These are phyloP conservation scores for Manis javanica DNA, from an alignment of 2,797 vertebrate species.

Conservation along the genomic window DNA sequence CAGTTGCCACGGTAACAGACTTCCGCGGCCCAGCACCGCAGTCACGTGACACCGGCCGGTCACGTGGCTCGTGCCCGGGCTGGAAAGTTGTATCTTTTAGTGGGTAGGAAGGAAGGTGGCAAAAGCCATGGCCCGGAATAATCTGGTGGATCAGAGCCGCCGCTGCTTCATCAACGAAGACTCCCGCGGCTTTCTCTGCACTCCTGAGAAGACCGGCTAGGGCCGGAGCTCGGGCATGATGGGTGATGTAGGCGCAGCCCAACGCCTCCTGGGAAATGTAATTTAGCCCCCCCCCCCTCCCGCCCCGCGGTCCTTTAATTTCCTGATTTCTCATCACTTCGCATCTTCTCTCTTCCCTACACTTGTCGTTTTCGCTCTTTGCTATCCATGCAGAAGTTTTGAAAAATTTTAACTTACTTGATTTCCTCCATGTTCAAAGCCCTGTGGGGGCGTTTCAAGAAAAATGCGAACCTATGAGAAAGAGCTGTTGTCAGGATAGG, in stretches of 20 bases:
- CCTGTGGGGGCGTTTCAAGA: neutral
- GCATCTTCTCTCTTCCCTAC: neutral
- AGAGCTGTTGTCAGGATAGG: neutral
- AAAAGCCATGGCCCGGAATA: accelerated
- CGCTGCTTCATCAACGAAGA: accelerated
- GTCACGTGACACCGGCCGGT: neutral
- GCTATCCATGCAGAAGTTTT: neutral
- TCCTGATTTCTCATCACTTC: accelerated
- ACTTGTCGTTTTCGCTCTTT: neutral
- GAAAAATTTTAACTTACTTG: neutral
- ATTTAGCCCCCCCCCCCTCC: neutral
- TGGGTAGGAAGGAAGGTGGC: accelerated
- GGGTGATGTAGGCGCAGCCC: neutral
- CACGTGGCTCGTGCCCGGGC: neutral
- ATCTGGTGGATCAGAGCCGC: accelerated
- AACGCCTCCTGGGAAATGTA: slow-evolving; percentile 67
- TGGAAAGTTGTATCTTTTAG: accelerated
- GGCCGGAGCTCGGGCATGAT: neutral
- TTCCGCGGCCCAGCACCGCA: accelerated
- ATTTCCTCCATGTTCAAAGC: neutral
- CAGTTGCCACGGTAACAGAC: slow-evolving; percentile 69
- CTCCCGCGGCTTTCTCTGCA: accelerated
- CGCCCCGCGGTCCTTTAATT: accelerated
- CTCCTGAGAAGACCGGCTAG: neutral
- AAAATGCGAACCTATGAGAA: neutral